Conservation (phyloP, 2,888 invertebrate genomes). For the Mellilla xanthometata region DNA sequence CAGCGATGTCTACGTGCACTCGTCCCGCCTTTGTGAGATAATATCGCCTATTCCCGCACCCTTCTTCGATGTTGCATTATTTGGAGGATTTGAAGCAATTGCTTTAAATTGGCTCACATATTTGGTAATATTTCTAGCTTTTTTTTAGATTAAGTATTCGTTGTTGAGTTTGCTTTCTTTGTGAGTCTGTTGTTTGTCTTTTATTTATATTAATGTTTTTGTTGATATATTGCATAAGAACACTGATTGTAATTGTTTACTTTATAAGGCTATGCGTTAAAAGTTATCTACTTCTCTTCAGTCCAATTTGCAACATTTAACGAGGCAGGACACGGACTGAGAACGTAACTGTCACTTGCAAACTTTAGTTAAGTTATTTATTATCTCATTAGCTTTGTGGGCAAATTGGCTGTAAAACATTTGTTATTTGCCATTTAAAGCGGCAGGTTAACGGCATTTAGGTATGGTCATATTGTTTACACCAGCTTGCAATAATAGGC, state of each 20-base stretch:
- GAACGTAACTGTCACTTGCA: constrained; percentile 20
- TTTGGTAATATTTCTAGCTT: no score
- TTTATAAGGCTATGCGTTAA: no score
- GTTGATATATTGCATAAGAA: no score
- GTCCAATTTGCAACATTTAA: constrained; percentile 16
- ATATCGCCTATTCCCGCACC: constrained; percentile 23
- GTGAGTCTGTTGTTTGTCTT: no score
- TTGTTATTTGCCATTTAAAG: constrained; percentile 7
- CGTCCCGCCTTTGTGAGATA: constrained; percentile 23
- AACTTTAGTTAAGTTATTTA: constrained; percentile 24
- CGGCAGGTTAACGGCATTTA: constrained; percentile 1
- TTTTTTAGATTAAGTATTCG: no score
- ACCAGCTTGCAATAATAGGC: constrained; percentile 28
- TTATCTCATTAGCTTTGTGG: constrained; percentile 13
- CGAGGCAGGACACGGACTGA: constrained; percentile 10
- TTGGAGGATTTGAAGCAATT: background rate
- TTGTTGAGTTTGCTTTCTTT: no score
- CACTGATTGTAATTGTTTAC: no score
- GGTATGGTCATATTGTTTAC: constrained; percentile 14
- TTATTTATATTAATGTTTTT: no score
- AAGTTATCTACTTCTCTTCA: background rate
- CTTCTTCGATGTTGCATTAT: constrained; percentile 1
- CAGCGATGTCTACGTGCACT: constrained; percentile 26
- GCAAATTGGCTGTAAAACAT: constrained; percentile 20
- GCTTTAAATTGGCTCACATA: no score